Base-by-base conservation (phyloP, 1,140 invertebrate species). In the Procambarus virginalis region DNA sequence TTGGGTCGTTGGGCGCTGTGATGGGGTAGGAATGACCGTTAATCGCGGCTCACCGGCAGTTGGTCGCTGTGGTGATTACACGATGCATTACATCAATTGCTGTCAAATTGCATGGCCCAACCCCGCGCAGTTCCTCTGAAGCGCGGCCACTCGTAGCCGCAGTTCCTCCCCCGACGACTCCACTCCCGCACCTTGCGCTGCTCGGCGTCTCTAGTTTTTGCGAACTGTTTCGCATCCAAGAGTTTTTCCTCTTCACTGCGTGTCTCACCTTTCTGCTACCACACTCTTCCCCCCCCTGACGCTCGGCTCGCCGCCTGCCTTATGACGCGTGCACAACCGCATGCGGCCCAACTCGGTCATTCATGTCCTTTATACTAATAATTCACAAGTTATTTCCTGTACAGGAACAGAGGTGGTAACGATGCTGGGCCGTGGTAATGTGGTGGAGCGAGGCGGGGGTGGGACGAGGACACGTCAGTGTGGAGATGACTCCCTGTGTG, bases 71-170 rank as follows among this genome's bases (percentile, higher is more conserved):
- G 48, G 10, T 86, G 78, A 86, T 80, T 86, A 80, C 45, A 68
- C 77, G 85, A 86, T 79, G 85, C 76, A 86, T 86, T 86, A 80
- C 85, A 46, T 79, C 34, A 64, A 48, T 70, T n/a, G 58, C 85
- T 49, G 70, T 12, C 75, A 46, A 46, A 86, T 86, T 79, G 78
- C 85, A 68, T n/a, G 76, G 17, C 55, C 17, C 60, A n/a, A 2
- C 5, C 2, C n/a, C 46, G 46, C 58, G 75, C 84, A 86, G 70
- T 68, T 68, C 76, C 84, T 80, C 34, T 34, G 49, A 75, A 22
- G 10, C 20, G 76, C 81, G 58, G 45, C 81, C 58, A 17, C 81
- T 60, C 55, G 20, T 34, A 10, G n/a, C 64, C 45, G 64, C 64
- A 64, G 64, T 68, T 68, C 58, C 81, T n/a, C 22, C 46, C 14